Evolutionary conservation across 2,113 vertebrate species (phyloP).

Genomic region (Hypomesus transpacificus): DNA sequence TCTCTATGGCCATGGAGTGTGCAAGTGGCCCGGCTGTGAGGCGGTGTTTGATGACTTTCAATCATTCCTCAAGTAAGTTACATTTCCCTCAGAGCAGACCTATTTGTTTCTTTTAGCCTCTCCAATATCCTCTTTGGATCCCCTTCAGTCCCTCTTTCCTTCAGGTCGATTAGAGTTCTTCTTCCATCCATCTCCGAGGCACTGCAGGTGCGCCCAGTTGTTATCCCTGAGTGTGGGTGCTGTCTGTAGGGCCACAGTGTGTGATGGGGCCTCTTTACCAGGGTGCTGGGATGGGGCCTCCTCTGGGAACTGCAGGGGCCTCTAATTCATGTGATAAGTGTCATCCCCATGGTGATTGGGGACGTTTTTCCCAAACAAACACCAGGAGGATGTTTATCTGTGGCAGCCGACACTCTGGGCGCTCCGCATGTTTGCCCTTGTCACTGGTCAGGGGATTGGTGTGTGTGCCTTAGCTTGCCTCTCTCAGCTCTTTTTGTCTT

Average conservation of each 20-base stretch:
- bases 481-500: constrained; percentile 24
- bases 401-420: constrained; percentile 72
- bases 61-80: constrained; percentile 95
- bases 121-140: not conserved
- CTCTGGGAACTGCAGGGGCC: constrained; percentile 73
- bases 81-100: constrained; percentile 29
- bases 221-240: constrained; percentile 39
- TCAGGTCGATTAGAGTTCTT: constrained; percentile 39
- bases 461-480: constrained; percentile 23
- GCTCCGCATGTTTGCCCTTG: constrained; percentile 77
- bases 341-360: constrained; percentile 77
- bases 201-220: constrained; percentile 56
- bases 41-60: constrained; percentile 96
- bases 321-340: constrained; percentile 86
- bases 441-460: constrained; percentile 63
- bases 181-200: constrained; percentile 34
- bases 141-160: not conserved
- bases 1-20: constrained; percentile 95
- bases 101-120: constrained; percentile 14
- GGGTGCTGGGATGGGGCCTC: constrained; percentile 50
- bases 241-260: constrained; percentile 27
- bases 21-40: constrained; percentile 99
- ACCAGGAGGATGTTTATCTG: constrained; percentile 83
- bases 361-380: constrained; percentile 83
- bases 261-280: constrained; percentile 34